Conservation (phyloP, 2,888 invertebrate species). For the Adelognathus sp. region DNA sequence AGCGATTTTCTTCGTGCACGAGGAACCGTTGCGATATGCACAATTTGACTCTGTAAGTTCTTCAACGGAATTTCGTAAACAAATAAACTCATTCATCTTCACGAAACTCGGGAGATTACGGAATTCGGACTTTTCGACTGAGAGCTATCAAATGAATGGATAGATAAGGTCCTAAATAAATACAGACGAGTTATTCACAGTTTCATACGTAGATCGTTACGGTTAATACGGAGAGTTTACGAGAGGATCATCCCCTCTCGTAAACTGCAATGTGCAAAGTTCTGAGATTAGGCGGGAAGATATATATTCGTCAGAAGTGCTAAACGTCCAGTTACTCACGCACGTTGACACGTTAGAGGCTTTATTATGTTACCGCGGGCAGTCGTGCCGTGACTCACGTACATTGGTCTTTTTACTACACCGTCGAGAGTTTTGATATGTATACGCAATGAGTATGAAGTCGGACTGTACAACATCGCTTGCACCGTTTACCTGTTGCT, state of each 20-base stretch:
- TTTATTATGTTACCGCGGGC: too few species aligned
- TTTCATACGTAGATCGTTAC: too few species aligned
- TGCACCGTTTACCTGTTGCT: conserved; percentile 35
- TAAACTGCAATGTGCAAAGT: not conserved
- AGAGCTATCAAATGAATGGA: not conserved
- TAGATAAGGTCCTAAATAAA: not conserved
- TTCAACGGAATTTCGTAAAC: conserved; percentile 28
- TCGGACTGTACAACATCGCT: not conserved
- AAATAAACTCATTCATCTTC: not conserved
- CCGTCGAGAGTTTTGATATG: conserved; percentile 1
- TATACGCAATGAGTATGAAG: not conserved
- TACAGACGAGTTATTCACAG: not conserved
- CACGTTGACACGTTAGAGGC: conserved; percentile 40
- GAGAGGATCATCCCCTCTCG: too few species aligned
- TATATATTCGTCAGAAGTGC: conserved; percentile 35
- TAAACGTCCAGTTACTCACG: conserved; percentile 37
- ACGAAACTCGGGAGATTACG: not conserved
- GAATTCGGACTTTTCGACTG: too few species aligned
- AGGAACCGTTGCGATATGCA: not conserved
- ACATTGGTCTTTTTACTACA: conserved; percentile 3
- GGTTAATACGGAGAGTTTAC: too few species aligned
- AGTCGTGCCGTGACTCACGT: conserved; percentile 38
- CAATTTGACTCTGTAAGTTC: not conserved
- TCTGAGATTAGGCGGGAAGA: not conserved
- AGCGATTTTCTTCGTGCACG: conserved; percentile 37